phyloP scores from a whole-genome alignment of 2,797 vertebrate genomes.

The Champsocephalus esox region DNA sequence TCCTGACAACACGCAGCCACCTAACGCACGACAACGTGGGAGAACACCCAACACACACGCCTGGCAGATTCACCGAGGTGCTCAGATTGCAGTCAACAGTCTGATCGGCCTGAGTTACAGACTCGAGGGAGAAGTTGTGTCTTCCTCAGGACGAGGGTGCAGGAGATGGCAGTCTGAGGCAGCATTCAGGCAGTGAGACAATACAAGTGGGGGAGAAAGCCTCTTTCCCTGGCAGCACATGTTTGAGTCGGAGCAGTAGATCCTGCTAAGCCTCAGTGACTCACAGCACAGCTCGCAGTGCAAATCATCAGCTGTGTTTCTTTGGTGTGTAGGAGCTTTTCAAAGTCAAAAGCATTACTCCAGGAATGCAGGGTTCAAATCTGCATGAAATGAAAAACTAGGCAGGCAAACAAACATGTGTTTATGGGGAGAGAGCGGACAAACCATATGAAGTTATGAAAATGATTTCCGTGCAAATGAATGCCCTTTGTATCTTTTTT shows the following conservation, averaged over 20 bases:
- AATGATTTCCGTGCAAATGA: slow-evolving; percentile 40
- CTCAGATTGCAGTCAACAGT: slow-evolving; percentile 62
- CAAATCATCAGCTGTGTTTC: slow-evolving; percentile 77
- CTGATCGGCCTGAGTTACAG: slow-evolving; percentile 54
- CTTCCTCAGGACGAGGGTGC: slow-evolving; percentile 52
- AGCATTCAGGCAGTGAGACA: slow-evolving; percentile 69
- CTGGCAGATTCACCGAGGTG: slow-evolving; percentile 46
- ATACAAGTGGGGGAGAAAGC: slow-evolving; percentile 72
- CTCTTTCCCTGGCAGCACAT: slow-evolving; percentile 76
- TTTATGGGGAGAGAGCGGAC: slow-evolving; percentile 49
- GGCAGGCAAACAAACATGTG: slow-evolving; percentile 60
- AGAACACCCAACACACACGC: slow-evolving; percentile 67
- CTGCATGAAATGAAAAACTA: slow-evolving; percentile 66
- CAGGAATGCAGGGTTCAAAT: slow-evolving; percentile 72
- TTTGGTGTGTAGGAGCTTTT: slow-evolving; percentile 79
- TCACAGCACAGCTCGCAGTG: slow-evolving; percentile 79
- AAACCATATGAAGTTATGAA: slow-evolving; percentile 49
- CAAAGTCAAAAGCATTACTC: slow-evolving; percentile 77
- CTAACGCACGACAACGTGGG: slow-evolving; percentile 69
- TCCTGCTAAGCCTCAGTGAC: slow-evolving; percentile 84
- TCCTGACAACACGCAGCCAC: slow-evolving; percentile 41
- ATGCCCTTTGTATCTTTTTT: slow-evolving; percentile 21
- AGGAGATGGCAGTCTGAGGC: slow-evolving; percentile 71
- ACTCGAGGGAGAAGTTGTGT: slow-evolving; percentile 61
- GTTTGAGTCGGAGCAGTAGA: slow-evolving; percentile 84